Evolutionary conservation across 1,140 invertebrate species (phyloP).

Genomic region (Drosophila kepulauana): DNA sequence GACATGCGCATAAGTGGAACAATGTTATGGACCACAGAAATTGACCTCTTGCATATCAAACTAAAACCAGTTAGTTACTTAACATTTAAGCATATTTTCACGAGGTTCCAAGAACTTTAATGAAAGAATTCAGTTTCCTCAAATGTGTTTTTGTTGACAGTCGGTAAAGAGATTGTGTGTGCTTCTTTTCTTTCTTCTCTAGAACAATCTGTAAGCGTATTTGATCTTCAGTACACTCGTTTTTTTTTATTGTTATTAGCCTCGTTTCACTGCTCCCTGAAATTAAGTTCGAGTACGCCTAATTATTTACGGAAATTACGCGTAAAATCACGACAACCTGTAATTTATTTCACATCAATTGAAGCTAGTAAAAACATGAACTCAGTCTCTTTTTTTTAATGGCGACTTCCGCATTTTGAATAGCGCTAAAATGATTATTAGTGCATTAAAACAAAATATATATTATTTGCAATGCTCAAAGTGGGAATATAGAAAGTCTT

Average conservation of each 20-base stretch:
- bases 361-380: slow-evolving; percentile 40
- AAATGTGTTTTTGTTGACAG: neutral
- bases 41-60: neutral
- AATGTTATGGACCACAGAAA: neutral
- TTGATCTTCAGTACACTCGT: slow-evolving; percentile 47
- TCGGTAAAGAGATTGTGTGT: neutral
- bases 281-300: slow-evolving; percentile 48
- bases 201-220: slow-evolving; percentile 6
- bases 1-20: slow-evolving; percentile 1
- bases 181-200: neutral
- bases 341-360: slow-evolving; percentile 80
- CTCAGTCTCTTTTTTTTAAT: slow-evolving; percentile 6
- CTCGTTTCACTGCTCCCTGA: slow-evolving; percentile 27
- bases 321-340: slow-evolving; percentile 77
- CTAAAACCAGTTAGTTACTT: slow-evolving; percentile 2
- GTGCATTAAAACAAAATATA: neutral
- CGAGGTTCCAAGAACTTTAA: neutral
- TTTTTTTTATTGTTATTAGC: slow-evolving; percentile 30
- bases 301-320: slow-evolving; percentile 82
- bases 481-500: too few relatives aligned
- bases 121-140: neutral
- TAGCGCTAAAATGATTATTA: neutral
- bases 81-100: neutral
- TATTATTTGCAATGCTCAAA: neutral
- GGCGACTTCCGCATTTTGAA: slow-evolving; percentile 4